Percentiles rank a stretch among this genome's conserved stretches.
phyloP scores from a whole-genome alignment of 2,797 vertebrate species.

The Cottoperca gobio region DNA sequence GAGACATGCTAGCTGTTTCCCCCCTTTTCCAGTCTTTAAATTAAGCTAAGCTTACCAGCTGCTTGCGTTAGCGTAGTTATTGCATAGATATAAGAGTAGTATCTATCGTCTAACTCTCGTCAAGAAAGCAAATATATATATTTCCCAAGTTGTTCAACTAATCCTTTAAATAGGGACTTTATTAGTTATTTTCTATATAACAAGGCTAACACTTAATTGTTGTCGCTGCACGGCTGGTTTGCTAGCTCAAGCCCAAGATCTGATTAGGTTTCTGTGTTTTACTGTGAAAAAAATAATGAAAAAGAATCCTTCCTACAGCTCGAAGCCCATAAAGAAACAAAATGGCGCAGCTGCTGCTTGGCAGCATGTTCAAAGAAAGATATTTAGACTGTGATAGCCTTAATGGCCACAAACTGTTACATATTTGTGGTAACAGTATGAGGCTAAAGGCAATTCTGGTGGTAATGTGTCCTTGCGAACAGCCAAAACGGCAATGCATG shows the following conservation, averaged over 20 bases:
- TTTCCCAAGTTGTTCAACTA: not conserved
- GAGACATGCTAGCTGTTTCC: not conserved
- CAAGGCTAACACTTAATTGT: not conserved
- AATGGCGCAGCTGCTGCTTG: not conserved
- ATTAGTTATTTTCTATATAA: not conserved
- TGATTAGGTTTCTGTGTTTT: not conserved
- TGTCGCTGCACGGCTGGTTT: not conserved
- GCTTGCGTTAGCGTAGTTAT: not conserved
- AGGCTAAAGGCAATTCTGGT: not conserved
- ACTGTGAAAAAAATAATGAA: not conserved
- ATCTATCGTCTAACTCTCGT: not conserved
- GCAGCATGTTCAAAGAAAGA: slow-evolving; percentile 1
- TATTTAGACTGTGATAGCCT: not conserved
- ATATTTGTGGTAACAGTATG: not conserved
- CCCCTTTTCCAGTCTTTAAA: not conserved
- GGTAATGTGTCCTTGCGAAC: not conserved
- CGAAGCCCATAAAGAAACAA: not conserved
- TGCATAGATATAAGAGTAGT: not conserved
- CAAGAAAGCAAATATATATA: not conserved
- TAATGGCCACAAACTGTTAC: slow-evolving; percentile 6
- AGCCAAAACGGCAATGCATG: not conserved
- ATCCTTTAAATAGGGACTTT: not conserved
- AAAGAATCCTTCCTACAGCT: not conserved
- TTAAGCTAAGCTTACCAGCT: not conserved
- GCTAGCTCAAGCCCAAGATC: not conserved